These are phyloP conservation scores for Lucifuga dentata DNA, from an alignment of 2,113 vertebrate genomes.

Conservation along the genomic window DNA sequence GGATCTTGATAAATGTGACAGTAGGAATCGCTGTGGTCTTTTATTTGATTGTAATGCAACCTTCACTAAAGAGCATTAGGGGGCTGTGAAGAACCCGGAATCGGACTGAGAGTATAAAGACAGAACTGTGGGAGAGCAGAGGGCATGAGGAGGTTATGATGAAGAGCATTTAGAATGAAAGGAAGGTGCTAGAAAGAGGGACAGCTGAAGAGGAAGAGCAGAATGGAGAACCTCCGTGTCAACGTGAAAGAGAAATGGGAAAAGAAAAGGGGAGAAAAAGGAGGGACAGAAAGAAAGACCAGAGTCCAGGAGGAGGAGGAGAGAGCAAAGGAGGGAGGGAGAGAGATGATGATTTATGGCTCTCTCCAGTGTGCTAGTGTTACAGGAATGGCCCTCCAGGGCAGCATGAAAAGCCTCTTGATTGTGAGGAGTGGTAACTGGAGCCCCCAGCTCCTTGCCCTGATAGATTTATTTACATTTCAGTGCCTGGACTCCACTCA, in stretches of 20 bases:
- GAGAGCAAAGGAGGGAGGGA: conserved; percentile 12
- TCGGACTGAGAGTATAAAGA: conserved; percentile 37
- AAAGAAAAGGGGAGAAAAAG: conserved; percentile 5
- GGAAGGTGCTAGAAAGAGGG: conserved; percentile 9
- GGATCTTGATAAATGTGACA: conserved; percentile 20
- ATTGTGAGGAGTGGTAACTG: conserved; percentile 83
- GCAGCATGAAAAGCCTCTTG: conserved; percentile 83
- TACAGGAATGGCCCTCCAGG: conserved; percentile 84
- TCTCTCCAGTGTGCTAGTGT: conserved; percentile 80
- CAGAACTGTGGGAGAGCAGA: conserved; percentile 44
- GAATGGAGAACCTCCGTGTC: conserved; percentile 6
- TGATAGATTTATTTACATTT: conserved; percentile 87
- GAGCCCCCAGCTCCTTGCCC: conserved; percentile 77
- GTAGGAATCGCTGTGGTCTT: neutral
- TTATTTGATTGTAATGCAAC: conserved; percentile 10
- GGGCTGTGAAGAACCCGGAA: conserved; percentile 26
- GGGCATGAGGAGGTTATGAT: conserved; percentile 44
- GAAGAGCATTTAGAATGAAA: conserved; percentile 51
- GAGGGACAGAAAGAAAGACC: neutral
- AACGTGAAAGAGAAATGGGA: neutral
- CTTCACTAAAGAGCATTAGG: conserved; percentile 10
- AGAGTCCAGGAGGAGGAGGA: conserved; percentile 13
- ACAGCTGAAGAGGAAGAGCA: conserved; percentile 11
- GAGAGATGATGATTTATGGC: conserved; percentile 80
- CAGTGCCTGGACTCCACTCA: conserved; percentile 74